Evolutionary conservation across 2,797 vertebrate genomes (phyloP).

Genomic region (Benthosema pterotum): DNA sequence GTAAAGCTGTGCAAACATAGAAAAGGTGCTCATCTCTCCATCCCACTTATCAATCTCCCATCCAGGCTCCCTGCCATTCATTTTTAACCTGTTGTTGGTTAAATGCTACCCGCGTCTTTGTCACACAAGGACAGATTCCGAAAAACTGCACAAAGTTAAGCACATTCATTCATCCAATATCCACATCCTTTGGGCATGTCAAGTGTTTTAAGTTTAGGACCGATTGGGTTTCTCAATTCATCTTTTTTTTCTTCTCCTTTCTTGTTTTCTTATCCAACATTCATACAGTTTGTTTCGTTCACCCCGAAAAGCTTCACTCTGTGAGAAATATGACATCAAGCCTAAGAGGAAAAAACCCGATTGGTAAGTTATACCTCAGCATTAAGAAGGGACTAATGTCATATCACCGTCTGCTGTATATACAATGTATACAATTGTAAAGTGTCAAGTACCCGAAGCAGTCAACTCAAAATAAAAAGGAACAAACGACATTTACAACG

Average conservation of each 20-base stretch:
- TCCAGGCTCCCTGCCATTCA: constrained; percentile 70
- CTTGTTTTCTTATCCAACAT: constrained; percentile 57
- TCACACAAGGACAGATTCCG: constrained; percentile 73
- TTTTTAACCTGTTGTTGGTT: constrained; percentile 75
- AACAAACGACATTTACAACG: constrained; percentile 61
- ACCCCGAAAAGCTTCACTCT: constrained; percentile 70
- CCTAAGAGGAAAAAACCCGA: constrained; percentile 74
- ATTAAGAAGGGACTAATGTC: constrained; percentile 76
- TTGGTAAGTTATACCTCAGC: constrained; percentile 76
- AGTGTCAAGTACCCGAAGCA: constrained; percentile 89
- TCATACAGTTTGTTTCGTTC: constrained; percentile 69
- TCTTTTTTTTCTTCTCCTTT: constrained; percentile 15
- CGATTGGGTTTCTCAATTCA: constrained; percentile 61
- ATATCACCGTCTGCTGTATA: constrained; percentile 80
- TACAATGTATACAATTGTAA: constrained; percentile 84
- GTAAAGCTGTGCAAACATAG: constrained; percentile 85
- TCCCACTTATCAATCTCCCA: constrained; percentile 65
- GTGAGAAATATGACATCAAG: constrained; percentile 79
- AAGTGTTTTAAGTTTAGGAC: constrained; percentile 75
- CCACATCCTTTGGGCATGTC: constrained; percentile 75
- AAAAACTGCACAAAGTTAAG: constrained; percentile 76
- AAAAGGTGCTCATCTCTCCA: constrained; percentile 78
- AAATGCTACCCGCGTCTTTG: constrained; percentile 74
- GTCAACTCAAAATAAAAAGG: constrained; percentile 73
- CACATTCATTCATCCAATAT: constrained; percentile 68